These are phyloP conservation scores for Lagria hirta DNA, from an alignment of 2,888 invertebrate species.

Conservation along the genomic window DNA sequence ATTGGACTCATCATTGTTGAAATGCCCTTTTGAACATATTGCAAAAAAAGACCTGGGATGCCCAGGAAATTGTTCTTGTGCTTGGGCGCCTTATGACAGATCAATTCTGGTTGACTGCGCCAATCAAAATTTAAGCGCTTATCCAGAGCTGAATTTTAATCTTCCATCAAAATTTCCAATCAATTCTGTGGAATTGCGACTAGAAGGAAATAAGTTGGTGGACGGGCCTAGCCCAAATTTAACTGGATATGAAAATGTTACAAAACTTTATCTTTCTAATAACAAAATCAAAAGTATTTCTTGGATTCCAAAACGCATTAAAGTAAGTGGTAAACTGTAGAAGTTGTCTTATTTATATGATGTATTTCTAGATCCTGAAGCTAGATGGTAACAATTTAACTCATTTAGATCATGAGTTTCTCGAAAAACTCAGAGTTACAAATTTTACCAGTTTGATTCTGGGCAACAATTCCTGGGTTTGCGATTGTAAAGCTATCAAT, in stretches of 20 bases:
- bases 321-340: constrained; percentile 40
- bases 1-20: constrained; percentile 51
- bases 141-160: constrained; percentile 46
- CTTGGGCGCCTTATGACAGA: constrained; percentile 52
- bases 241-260: constrained; percentile 55
- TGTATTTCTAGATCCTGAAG: constrained; percentile 13
- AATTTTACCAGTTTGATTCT: constrained; percentile 49
- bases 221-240: constrained; percentile 20
- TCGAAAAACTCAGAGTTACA: constrained; percentile 48
- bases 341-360: not conserved
- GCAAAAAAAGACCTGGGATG: constrained; percentile 37
- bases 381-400: constrained; percentile 16
- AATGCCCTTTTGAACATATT: constrained; percentile 52
- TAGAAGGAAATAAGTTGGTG: constrained; percentile 30
- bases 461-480: constrained; percentile 60
- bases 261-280: constrained; percentile 54
- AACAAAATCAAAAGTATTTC: constrained; percentile 55
- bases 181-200: constrained; percentile 32
- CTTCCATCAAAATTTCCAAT: no score
- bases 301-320: constrained; percentile 54
- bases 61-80: constrained; percentile 58
- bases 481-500: constrained; percentile 57
- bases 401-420: constrained; percentile 32
- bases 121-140: constrained; percentile 49
- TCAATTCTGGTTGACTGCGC: constrained; percentile 60